Percentiles rank a stretch among this genome's conserved stretches.
Evolutionary conservation across 1,140 invertebrate genomes (phyloP).

Genomic region (Saxidomus purpurata): DNA sequence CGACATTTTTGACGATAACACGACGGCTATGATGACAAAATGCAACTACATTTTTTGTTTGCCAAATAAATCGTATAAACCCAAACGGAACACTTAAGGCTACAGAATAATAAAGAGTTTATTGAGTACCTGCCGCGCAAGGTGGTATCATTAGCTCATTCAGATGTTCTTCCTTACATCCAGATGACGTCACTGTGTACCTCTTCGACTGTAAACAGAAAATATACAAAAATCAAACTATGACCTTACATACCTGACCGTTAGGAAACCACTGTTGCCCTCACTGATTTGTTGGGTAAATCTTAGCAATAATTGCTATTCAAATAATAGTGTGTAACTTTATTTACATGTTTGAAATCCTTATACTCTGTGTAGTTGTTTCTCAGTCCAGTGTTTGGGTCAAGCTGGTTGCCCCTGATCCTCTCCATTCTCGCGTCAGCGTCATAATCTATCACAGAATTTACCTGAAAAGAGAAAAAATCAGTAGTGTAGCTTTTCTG

Average conservation of each 20-base stretch:
- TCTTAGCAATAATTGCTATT: background rate
- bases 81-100: too few relatives aligned
- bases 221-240: too few relatives aligned
- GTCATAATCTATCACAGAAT: constrained; percentile 14
- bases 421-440: background rate
- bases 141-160: constrained; percentile 29
- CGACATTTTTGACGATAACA: too few relatives aligned
- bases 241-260: too few relatives aligned
- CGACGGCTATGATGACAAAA: too few relatives aligned
- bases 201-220: background rate
- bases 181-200: constrained; percentile 21
- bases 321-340: background rate
- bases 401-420: background rate
- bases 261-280: background rate
- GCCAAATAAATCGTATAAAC: too few relatives aligned
- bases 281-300: background rate
- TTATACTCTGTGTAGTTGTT: constrained; percentile 27
- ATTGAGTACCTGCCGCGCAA: constrained; percentile 3
- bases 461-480: background rate
- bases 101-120: too few relatives aligned
- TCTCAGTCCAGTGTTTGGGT: background rate
- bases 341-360: constrained; percentile 36
- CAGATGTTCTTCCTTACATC: background rate
- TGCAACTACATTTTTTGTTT: too few relatives aligned
- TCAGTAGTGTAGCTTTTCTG: background rate